Evolutionary conservation across 2,113 vertebrate species (phyloP).

Genomic region (Pandion haliaetus): DNA sequence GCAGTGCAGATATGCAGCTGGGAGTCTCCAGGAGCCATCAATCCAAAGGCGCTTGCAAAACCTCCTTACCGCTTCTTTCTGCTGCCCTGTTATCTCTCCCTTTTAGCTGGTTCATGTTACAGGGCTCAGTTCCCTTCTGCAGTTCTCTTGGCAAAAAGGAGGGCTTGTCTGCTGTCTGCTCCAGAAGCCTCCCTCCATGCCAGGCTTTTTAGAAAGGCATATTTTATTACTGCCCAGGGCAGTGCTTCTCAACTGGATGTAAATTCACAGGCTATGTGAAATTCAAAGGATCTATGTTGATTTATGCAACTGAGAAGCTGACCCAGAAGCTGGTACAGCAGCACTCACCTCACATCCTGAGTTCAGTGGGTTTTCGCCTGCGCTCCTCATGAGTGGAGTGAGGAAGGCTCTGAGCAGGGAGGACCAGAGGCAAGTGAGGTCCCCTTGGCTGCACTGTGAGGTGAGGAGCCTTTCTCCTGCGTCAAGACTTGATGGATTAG

Average conservation of each 20-base stretch:
- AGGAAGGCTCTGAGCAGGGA: neutral
- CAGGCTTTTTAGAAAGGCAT: neutral
- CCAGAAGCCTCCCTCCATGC: neutral
- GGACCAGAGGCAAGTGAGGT: neutral
- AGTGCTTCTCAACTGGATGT: neutral
- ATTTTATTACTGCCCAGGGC: neutral
- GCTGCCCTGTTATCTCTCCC: rapidly evolving
- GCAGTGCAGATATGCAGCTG: neutral
- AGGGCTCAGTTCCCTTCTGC: neutral
- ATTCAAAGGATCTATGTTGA: neutral
- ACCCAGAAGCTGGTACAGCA: neutral
- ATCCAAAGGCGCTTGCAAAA: neutral
- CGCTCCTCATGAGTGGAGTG: neutral
- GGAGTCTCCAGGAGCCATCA: neutral
- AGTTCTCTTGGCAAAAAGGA: neutral
- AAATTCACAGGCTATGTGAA: neutral
- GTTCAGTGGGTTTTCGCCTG: neutral
- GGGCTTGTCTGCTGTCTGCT: neutral
- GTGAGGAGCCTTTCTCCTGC: neutral
- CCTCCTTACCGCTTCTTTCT: neutral
- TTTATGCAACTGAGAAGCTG: neutral
- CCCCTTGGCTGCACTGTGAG: neutral
- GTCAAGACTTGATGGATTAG: slow-evolving; percentile 8
- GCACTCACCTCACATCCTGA: neutral
- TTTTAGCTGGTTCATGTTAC: neutral